Evolutionary conservation across 2,888 invertebrate genomes (phyloP).

Genomic region (Epistrophe grossulariae): DNA sequence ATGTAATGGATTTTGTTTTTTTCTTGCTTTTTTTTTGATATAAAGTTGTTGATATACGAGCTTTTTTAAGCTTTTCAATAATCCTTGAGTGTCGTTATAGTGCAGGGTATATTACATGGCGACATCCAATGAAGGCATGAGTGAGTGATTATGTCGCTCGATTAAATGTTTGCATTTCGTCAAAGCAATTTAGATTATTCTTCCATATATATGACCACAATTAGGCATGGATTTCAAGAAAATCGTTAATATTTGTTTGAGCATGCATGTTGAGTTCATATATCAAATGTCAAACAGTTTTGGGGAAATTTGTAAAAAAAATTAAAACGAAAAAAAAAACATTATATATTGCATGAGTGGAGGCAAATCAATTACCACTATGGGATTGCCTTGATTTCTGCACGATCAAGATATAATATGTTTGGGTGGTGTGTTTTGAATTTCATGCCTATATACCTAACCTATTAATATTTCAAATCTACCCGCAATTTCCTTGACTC

Average conservation of each 20-base stretch:
- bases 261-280: background rate
- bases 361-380: no score
- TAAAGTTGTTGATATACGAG: constrained; percentile 1
- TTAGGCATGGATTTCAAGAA: background rate
- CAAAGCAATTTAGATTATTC: background rate
- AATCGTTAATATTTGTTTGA: background rate
- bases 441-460: no score
- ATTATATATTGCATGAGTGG: no score
- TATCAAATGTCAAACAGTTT: background rate
- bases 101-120: background rate
- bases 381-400: no score
- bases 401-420: no score
- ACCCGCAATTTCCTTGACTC: no score
- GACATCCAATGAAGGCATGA: background rate
- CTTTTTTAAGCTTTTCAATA: constrained; percentile 37
- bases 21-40: background rate
- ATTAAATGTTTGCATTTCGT: background rate
- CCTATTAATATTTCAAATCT: no score
- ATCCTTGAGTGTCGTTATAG: background rate
- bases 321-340: no score
- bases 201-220: no score
- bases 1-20: constrained; percentile 14
- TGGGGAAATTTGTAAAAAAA: background rate
- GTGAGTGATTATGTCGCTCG: background rate
- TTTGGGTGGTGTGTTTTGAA: no score